A percentile compares a stretch with the other conserved stretches of the same genome.
Conservation (phyloP, 2,888 invertebrate species). For the Lycophotia porphyrea region DNA sequence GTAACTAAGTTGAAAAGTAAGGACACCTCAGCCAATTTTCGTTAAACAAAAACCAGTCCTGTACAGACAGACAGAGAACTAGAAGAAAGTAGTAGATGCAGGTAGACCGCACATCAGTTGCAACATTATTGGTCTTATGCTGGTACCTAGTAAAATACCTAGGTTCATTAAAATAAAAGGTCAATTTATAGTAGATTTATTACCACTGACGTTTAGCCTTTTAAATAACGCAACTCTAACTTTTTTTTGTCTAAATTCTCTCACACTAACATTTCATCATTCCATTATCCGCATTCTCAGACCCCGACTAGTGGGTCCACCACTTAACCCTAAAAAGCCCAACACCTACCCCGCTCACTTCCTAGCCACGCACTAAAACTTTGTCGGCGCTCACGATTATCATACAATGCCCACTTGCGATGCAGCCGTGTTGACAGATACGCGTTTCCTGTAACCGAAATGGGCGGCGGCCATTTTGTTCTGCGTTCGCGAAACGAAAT, state of each 20-base stretch:
- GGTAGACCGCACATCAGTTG: background rate
- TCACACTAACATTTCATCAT: background rate
- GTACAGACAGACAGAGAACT: background rate
- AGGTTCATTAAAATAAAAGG: background rate
- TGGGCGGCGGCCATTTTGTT: constrained; percentile 87
- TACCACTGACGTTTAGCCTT: background rate
- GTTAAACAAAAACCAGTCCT: background rate
- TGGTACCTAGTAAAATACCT: background rate
- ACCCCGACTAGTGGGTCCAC: background rate
- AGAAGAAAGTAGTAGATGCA: background rate
- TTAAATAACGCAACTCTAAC: background rate
- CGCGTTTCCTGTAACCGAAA: constrained; percentile 89
- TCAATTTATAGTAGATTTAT: background rate
- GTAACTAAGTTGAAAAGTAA: background rate
- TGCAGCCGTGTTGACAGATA: constrained; percentile 88
- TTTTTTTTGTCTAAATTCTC: background rate
- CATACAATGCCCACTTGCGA: constrained; percentile 89
- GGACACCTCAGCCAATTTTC: background rate
- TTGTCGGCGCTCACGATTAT: constrained; percentile 87
- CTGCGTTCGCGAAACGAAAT: constrained; percentile 80
- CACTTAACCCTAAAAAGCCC: constrained; percentile 42
- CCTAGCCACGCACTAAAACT: constrained; percentile 82
- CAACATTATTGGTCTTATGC: background rate
- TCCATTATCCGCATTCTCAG: constrained; percentile 23
- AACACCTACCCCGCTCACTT: constrained; percentile 70